Percentiles rank a stretch among this genome's conserved stretches.
These are phyloP conservation scores for Hydropsyche tenuis DNA, from an alignment of 1,140 invertebrate genomes.

Conservation along the genomic window DNA sequence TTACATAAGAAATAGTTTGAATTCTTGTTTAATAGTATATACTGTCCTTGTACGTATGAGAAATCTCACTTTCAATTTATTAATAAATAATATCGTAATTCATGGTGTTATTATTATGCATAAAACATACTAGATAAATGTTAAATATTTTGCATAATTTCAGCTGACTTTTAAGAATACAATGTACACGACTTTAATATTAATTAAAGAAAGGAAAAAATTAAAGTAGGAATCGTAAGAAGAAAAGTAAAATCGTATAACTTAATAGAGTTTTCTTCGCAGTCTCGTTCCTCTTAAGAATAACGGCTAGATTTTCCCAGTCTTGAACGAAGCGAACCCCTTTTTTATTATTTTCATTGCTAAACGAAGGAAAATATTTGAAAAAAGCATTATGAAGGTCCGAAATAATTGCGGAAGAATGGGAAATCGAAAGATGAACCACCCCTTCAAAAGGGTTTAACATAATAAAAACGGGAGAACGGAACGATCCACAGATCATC, in stretches of 20 bases:
- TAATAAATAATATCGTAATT: no score
- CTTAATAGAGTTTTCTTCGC: constrained; percentile 7
- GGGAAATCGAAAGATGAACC: constrained; percentile 1
- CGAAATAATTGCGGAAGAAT: constrained; percentile 33
- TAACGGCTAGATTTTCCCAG: constrained; percentile 21
- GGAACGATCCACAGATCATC: constrained; percentile 30
- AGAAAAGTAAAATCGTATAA: neutral
- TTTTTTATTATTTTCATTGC: constrained; percentile 50
- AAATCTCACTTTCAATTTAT: no score
- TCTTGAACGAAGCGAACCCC: constrained; percentile 10
- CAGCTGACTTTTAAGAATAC: neutral
- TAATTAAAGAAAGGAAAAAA: no score
- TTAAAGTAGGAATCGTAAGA: no score
- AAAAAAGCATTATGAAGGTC: constrained; percentile 48
- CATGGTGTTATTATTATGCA: no score
- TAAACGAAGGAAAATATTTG: constrained; percentile 51
- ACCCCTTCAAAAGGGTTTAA: constrained; percentile 7
- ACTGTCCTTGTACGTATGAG: no score
- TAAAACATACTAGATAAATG: no score
- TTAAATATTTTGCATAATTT: no score
- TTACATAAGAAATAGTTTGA: no score
- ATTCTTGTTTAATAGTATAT: no score
- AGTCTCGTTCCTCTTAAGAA: neutral
- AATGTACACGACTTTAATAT: no score
- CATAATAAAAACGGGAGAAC: constrained; percentile 37